Percentiles rank a stretch among this genome's conserved stretches.
Conservation (phyloP, 2,797 vertebrate genomes). For the Scyliorhinus canicula region DNA sequence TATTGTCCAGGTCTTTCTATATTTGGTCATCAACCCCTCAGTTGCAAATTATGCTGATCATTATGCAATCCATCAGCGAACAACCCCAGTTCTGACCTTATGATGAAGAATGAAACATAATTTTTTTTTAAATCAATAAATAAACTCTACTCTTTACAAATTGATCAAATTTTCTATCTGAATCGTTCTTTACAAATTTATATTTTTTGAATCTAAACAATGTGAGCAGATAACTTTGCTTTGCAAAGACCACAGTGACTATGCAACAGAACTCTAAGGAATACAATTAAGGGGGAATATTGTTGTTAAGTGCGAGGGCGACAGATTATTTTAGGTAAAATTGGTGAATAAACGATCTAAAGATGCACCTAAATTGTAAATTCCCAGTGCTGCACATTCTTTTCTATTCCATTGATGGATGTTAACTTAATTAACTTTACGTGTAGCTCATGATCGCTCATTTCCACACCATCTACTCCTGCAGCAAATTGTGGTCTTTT, state of each 20-base stretch:
- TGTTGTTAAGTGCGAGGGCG: neutral
- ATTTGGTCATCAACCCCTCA: no score
- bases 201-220: neutral
- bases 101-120: neutral
- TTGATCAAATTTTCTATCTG: neutral
- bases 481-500: no score
- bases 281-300: neutral
- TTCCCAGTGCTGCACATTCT: neutral
- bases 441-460: no score
- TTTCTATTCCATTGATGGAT: no score
- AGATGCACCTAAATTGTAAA: neutral
- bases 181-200: neutral
- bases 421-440: no score
- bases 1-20: no score
- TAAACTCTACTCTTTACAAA: neutral
- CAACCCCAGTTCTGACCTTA: no score
- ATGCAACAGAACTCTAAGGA: neutral
- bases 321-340: neutral
- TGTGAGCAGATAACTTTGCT: neutral
- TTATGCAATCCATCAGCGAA: no score
- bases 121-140: neutral
- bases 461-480: no score
- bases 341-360: neutral
- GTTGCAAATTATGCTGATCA: no score
- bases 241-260: neutral